phyloP scores from a whole-genome alignment of 1,140 invertebrate species.

The Drosophila mojavensis region DNA sequence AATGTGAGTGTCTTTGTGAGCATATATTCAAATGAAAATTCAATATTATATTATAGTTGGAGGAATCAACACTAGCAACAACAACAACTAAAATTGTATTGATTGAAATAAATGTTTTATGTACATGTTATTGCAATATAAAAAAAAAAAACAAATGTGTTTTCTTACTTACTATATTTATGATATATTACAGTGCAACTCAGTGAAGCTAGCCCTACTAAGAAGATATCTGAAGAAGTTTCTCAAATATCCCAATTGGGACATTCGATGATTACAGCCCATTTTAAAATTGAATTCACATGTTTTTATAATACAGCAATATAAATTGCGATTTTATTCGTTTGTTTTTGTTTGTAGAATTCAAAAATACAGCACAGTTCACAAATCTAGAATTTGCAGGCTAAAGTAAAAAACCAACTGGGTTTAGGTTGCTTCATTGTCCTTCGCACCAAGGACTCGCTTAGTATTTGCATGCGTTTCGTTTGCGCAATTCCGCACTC shows the following conservation, averaged over 20 bases:
- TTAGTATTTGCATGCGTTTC: conserved; percentile 37
- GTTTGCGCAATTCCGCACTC: conserved; percentile 12
- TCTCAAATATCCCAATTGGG: too few relatives aligned
- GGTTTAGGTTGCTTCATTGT: conserved; percentile 16
- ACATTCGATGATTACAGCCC: too few relatives aligned
- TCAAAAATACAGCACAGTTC: conserved; percentile 79
- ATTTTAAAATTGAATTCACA: too few relatives aligned
- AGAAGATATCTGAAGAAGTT: too few relatives aligned
- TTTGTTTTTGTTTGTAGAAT: conserved; percentile 58
- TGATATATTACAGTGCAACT: too few relatives aligned
- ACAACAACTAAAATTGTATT: conserved; percentile 22
- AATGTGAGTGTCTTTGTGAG: conserved; percentile 76
- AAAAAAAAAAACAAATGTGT: neutral
- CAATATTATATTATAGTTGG: conserved; percentile 25
- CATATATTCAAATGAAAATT: conserved; percentile 38
- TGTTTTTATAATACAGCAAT: conserved; percentile 67
- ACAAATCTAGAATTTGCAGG: conserved; percentile 81
- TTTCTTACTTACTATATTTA: neutral
- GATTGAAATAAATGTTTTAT: conserved; percentile 79
- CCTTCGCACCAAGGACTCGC: conserved; percentile 15
- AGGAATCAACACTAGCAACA: conserved; percentile 49
- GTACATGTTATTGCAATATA: conserved; percentile 69
- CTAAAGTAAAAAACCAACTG: conserved; percentile 58
- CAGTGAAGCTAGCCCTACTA: too few relatives aligned
- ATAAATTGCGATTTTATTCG: conserved; percentile 66